phyloP scores from a whole-genome alignment of 1,140 invertebrate genomes.

The Reticulitermes speratus region DNA sequence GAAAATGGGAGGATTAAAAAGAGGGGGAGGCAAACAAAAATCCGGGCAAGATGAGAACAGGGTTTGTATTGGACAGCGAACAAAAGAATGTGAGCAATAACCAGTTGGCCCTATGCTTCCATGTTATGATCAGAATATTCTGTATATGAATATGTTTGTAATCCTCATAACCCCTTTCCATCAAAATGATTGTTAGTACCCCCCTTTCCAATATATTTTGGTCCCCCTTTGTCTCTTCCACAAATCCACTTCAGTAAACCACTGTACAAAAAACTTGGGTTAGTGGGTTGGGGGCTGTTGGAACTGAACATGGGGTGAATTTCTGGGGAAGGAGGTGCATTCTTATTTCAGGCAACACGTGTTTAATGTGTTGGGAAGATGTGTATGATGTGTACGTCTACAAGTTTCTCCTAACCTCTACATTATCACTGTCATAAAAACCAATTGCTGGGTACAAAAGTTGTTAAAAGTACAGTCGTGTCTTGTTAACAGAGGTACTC shows the following conservation, averaged over 20 bases:
- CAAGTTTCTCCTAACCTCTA: background rate
- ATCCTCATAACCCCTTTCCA: background rate
- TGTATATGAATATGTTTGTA: background rate
- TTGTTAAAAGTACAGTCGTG: no score
- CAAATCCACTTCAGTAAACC: constrained; percentile 7
- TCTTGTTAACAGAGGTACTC: no score
- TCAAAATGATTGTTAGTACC: background rate
- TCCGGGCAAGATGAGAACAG: background rate
- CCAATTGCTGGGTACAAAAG: no score
- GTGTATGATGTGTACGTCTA: background rate
- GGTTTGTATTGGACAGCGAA: background rate
- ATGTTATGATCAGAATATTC: background rate
- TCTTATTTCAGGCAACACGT: background rate
- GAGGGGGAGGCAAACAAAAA: background rate
- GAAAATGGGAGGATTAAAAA: background rate
- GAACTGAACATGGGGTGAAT: background rate
- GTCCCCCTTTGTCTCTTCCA: background rate
- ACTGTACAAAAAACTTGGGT: background rate
- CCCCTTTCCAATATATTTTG: background rate
- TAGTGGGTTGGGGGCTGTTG: background rate
- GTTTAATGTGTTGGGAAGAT: background rate
- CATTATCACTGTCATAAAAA: no score
- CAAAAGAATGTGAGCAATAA: background rate
- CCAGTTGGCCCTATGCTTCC: background rate
- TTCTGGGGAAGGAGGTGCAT: background rate